Evolutionary conservation across 2,888 invertebrate species (phyloP).

Genomic region (Phorcus lineatus): DNA sequence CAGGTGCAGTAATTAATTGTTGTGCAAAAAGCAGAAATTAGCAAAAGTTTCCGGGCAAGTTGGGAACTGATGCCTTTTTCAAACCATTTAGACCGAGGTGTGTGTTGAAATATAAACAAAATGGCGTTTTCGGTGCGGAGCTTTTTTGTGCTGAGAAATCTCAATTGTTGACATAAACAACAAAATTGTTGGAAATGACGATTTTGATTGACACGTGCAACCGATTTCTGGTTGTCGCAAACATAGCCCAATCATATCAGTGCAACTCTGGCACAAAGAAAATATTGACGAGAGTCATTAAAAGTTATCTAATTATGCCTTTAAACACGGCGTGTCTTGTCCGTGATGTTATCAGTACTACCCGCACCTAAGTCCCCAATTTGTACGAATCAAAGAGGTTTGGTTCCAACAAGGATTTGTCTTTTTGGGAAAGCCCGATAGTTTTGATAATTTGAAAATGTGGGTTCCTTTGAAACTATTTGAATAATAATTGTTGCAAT

Average conservation of each 20-base stretch:
- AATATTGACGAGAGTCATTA: constrained; percentile 7
- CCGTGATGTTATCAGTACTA: neutral
- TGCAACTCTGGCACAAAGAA: neutral
- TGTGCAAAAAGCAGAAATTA: constrained; percentile 1
- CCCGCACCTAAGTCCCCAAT: neutral
- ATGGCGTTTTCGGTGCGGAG: neutral
- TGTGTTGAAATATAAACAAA: constrained; percentile 7
- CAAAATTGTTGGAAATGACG: constrained; percentile 1
- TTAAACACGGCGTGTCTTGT: neutral
- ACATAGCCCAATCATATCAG: constrained; percentile 5
- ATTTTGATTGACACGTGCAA: constrained; percentile 5
- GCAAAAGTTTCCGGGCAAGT: neutral
- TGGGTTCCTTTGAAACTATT: no score
- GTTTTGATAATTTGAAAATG: no score
- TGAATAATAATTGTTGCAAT: no score
- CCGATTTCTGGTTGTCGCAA: constrained; percentile 10
- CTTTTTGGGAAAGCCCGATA: no score
- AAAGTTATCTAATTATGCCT: constrained; percentile 5
- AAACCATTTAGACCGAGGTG: neutral
- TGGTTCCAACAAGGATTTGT: no score
- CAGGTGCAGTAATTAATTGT: neutral
- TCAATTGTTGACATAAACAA: neutral
- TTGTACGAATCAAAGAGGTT: no score
- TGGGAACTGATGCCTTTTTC: constrained; percentile 2
- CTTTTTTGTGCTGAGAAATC: constrained; percentile 2